Conservation (phyloP, 2,888 invertebrate species). For the Tenthredo notha region DNA sequence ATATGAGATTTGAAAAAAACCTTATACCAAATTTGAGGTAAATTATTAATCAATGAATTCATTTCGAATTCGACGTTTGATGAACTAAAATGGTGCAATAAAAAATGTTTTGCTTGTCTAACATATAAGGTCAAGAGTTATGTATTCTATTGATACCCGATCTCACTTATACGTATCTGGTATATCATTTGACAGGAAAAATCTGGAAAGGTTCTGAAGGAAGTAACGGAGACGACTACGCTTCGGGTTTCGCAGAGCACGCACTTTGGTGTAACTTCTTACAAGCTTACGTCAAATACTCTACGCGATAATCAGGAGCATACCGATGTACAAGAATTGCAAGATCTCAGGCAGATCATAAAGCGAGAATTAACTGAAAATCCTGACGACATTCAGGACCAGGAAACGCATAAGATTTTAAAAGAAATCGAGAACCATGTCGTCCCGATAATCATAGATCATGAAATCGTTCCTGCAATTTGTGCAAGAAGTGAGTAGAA, state of each 20-base stretch:
- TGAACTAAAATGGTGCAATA: not conserved
- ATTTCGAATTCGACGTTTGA: not conserved
- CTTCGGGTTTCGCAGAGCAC: slow-evolving; percentile 80
- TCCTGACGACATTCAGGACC: not conserved
- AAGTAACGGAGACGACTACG: slow-evolving; percentile 80
- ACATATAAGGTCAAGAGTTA: not conserved
- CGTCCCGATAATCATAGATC: slow-evolving; percentile 11
- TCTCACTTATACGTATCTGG: slow-evolving; percentile 2
- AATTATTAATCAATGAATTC: not conserved
- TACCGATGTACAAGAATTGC: slow-evolving; percentile 65
- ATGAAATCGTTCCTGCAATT: slow-evolving; percentile 9
- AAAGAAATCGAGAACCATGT: slow-evolving; percentile 8
- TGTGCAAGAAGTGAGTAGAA: not conserved
- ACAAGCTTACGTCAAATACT: slow-evolving; percentile 80
- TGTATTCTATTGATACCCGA: slow-evolving; percentile 12
- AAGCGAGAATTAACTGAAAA: not conserved
- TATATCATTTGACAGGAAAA: slow-evolving; percentile 65
- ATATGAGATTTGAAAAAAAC: not conserved
- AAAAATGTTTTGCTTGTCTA: not conserved
- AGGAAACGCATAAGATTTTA: not conserved
- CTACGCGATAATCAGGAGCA: slow-evolving; percentile 74
- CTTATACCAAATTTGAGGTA: not conserved
- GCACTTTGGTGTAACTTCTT: slow-evolving; percentile 80
- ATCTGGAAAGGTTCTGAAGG: slow-evolving; percentile 79
- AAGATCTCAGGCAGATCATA: slow-evolving; percentile 52